Evolutionary conservation across 2,888 invertebrate genomes (phyloP).

Genomic region (Xanthostigma xanthostigma): DNA sequence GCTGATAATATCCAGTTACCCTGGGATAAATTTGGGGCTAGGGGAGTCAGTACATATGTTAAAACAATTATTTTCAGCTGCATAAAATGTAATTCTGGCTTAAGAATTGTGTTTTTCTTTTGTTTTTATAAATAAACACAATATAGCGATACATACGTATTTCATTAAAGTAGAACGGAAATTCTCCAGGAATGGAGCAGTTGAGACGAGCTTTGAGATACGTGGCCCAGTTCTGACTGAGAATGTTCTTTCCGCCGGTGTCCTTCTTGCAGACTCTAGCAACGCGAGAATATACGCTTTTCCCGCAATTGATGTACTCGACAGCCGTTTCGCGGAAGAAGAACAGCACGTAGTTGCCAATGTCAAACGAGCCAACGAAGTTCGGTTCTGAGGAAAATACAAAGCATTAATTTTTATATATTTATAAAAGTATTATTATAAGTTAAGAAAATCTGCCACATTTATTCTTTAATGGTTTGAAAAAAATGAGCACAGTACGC

Average conservation of each 20-base stretch:
- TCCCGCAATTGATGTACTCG: constrained; percentile 52
- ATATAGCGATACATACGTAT: constrained; percentile 38
- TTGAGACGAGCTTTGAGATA: constrained; percentile 52
- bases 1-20: no score
- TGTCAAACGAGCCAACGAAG: constrained; percentile 56
- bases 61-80: no score
- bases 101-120: no score
- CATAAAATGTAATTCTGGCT: no score
- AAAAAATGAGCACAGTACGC: no score
- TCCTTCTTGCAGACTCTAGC: constrained; percentile 59
- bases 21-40: no score
- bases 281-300: constrained; percentile 54
- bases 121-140: no score
- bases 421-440: no score
- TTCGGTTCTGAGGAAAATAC: constrained; percentile 43
- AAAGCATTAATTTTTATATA: no score
- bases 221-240: constrained; percentile 52
- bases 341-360: constrained; percentile 51
- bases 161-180: constrained; percentile 62
- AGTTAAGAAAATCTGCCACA: no score
- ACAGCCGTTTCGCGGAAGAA: constrained; percentile 32
- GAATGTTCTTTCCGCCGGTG: constrained; percentile 47
- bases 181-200: constrained; percentile 57
- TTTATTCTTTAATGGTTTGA: no score
- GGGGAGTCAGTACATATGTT: no score